These are phyloP conservation scores for Tretioscincus oriximinensis DNA, from an alignment of 2,113 vertebrate species.

Conservation along the genomic window DNA sequence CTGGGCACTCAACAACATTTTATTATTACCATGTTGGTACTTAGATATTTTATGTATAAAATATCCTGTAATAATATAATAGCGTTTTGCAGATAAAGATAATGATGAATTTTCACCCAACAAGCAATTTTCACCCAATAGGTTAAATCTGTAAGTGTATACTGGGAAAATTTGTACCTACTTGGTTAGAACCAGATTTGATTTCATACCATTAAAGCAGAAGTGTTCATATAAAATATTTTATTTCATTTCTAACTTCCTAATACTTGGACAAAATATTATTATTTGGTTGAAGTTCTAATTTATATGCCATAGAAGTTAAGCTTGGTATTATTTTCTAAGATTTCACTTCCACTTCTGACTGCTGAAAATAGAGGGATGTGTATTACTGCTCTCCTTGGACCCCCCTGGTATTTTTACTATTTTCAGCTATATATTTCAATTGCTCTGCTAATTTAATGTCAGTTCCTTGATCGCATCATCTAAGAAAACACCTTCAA, in stretches of 20 bases:
- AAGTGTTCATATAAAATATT: background rate
- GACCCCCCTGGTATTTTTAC: no score
- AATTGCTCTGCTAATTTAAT: no score
- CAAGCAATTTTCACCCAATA: conserved; percentile 15
- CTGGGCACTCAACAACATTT: background rate
- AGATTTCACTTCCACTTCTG: no score
- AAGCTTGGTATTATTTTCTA: background rate
- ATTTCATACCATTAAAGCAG: conserved; percentile 35
- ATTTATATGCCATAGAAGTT: background rate
- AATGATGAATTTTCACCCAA: conserved; percentile 18
- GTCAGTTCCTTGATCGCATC: no score
- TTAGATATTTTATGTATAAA: background rate
- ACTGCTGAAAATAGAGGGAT: no score
- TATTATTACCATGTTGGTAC: background rate
- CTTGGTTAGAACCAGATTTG: conserved; percentile 6
- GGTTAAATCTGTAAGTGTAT: conserved; percentile 26
- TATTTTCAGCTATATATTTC: no score
- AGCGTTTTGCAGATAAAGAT: conserved; percentile 37
- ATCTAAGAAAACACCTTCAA: no score
- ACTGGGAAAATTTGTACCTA: background rate
- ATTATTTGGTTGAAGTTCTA: background rate
- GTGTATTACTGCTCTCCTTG: no score
- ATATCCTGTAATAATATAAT: conserved; percentile 11
- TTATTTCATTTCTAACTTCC: conserved; percentile 8
- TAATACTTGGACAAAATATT: conserved; percentile 37